Conservation (phyloP, 2,888 invertebrate genomes). For the Macaria liturata region DNA sequence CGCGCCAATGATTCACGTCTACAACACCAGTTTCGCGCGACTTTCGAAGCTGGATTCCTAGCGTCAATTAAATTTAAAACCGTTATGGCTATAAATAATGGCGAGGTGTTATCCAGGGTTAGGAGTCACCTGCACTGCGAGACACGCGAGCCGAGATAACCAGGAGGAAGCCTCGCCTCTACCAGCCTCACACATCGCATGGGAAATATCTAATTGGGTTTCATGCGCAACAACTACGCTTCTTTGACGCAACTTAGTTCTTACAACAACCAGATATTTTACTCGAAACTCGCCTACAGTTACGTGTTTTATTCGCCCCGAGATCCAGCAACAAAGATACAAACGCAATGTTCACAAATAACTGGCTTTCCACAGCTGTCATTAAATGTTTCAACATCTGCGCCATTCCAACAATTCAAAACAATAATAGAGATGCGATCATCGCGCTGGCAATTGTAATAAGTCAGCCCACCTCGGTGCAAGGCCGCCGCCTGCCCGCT, state of each 20-base stretch:
- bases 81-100: constrained; percentile 39
- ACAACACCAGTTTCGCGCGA: constrained; percentile 37
- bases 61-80: constrained; percentile 41
- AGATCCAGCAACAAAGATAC: constrained; percentile 1
- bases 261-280: too few relatives aligned
- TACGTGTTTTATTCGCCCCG: constrained; percentile 1
- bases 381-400: constrained; percentile 29
- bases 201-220: constrained; percentile 26
- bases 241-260: neutral
- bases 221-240: constrained; percentile 9
- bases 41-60: constrained; percentile 36
- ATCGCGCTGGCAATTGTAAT: constrained; percentile 27
- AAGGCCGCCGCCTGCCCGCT: constrained; percentile 13
- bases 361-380: constrained; percentile 22
- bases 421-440: constrained; percentile 31
- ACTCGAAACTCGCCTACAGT: neutral
- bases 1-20: constrained; percentile 29
- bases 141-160: constrained; percentile 32
- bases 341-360: constrained; percentile 23
- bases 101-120: constrained; percentile 28
- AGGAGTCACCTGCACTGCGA: constrained; percentile 27
- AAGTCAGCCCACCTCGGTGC: constrained; percentile 23
- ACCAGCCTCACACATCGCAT: constrained; percentile 17
- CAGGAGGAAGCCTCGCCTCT: constrained; percentile 15
- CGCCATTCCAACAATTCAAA: constrained; percentile 25